Conservation (phyloP, 2,113 vertebrate species). For the Lonchura striata region DNA sequence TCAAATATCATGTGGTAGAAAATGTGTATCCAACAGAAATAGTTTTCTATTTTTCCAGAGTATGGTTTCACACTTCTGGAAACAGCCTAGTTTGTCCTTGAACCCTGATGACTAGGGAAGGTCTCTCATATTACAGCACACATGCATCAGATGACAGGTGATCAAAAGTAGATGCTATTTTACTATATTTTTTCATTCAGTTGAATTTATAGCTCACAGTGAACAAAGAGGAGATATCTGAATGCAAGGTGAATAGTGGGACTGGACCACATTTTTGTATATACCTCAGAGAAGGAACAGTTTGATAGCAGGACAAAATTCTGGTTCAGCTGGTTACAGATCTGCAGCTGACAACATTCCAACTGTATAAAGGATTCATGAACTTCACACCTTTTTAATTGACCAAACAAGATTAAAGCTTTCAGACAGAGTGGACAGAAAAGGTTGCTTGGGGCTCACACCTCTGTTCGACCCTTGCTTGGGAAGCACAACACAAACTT, state of each 20-base stretch:
- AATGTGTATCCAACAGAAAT: neutral
- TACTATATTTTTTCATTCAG: neutral
- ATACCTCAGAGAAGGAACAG: neutral
- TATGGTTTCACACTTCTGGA: neutral
- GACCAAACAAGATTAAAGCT: constrained; percentile 10
- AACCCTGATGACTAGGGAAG: neutral
- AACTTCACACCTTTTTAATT: constrained; percentile 59
- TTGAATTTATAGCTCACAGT: neutral
- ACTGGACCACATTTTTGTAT: neutral
- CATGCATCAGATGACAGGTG: neutral
- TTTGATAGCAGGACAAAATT: neutral
- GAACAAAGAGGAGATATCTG: neutral
- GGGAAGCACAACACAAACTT: neutral
- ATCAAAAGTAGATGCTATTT: neutral
- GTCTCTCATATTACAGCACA: neutral
- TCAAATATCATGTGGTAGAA: neutral
- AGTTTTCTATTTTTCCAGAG: neutral
- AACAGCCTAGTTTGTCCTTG: neutral
- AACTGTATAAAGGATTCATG: neutral
- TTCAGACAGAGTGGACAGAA: constrained; percentile 13
- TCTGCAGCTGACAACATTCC: neutral
- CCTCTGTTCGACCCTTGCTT: neutral
- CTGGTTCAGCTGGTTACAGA: rapidly evolving
- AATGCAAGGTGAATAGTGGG: neutral
- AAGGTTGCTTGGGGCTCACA: neutral